Evolutionary conservation across 2,113 vertebrate genomes (phyloP).

Genomic region (Muscicapa adusta): DNA sequence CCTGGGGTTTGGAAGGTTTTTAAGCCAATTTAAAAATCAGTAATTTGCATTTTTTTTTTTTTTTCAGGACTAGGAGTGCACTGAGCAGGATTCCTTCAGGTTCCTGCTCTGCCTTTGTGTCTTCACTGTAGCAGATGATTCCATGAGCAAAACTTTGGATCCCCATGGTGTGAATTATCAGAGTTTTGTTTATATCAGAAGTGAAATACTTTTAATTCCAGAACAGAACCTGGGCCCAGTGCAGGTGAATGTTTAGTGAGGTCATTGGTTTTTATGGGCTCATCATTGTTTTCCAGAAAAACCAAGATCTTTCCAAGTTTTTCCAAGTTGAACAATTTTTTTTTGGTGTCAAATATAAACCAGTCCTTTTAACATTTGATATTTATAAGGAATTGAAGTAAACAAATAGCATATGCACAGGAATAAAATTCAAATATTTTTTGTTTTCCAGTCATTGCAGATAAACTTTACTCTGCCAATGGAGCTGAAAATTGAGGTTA

Average conservation of each 20-base stretch:
- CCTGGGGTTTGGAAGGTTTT: not conserved
- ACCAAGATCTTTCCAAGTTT: not conserved
- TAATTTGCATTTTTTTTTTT: not conserved
- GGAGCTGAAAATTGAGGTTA: not conserved
- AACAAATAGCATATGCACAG: not conserved
- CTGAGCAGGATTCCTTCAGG: not conserved
- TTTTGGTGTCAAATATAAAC: not conserved
- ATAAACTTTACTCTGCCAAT: not conserved
- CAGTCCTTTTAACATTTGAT: not conserved
- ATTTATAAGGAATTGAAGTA: not conserved
- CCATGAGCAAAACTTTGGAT: not conserved
- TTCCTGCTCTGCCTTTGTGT: not conserved
- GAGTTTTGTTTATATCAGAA: not conserved
- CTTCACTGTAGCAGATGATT: not conserved
- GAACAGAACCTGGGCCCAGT: not conserved
- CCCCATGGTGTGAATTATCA: not conserved
- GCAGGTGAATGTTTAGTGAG: not conserved
- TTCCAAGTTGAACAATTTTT: not conserved
- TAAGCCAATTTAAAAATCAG: not conserved
- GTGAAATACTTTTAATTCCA: not conserved
- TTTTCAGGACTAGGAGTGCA: not conserved
- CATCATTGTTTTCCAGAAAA: not conserved
- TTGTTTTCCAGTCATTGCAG: not conserved
- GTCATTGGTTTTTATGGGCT: not conserved
- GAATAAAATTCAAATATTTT: not conserved